Base-by-base conservation (phyloP, 2,797 vertebrate genomes). In the Tangara arthus region DNA sequence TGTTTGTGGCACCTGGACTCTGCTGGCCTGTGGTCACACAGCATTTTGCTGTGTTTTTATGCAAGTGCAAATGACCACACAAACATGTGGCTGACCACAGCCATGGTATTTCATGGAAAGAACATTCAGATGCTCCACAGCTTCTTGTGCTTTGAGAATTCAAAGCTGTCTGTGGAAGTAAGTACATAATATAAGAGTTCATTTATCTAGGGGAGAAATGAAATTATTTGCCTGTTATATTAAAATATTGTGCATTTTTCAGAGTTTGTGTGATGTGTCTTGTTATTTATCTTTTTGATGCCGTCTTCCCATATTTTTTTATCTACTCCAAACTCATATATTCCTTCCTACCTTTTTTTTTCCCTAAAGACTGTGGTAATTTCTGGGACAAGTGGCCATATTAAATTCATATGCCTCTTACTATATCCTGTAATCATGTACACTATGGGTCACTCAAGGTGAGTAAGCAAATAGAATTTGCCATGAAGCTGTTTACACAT, bases 381-480 rank as follows among this genome's bases (percentile, higher is more conserved):
- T 93, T 69, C 44, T 90, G 26, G 87, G 63, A 94, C 71, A 95
- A 82, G 32, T 35, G 71, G 15, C 13, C 27, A 27, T 8, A 41
- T 78, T 83, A 89, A 92, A 95, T 91, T 92, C 82, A 15, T 73
- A 69, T 76, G 41, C 24, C 18, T 49, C 91, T 85, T 83, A 30
- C 27, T 64, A 55, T 63, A 93, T 87, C 81, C 61, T 93, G 68
- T 89, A 93, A 91, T 96, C 76, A 72, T 15, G 27, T 79, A 55
- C 26, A 88, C 82, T 94, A 89, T 26, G 42, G 83, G 78, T 95
- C 88, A 86, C 42, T 95, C 95, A 92, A 96, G 93, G 91, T 87
- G 78, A 97, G 71, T 50, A 68, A 76, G 60, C 2, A 73, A 94
- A 90, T 90, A 95, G 92, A 92, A 95, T 64, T 77, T 77, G 30